Evolutionary conservation across 2,888 invertebrate genomes (phyloP), one percentile per base, ranked within the genome.

Genomic region (Odontocolon sp.): DNA sequence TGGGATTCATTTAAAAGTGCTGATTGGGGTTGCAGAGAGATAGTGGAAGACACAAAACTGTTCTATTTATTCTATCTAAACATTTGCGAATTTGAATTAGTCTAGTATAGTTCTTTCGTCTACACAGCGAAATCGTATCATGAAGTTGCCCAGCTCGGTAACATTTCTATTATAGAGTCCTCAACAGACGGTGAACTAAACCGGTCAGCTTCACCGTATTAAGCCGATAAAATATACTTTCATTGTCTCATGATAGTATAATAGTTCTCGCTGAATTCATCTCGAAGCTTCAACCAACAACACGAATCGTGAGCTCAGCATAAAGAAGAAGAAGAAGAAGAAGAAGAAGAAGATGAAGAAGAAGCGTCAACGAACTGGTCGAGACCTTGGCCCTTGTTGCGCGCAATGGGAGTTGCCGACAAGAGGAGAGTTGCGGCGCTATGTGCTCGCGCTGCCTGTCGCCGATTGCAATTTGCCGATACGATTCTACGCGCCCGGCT

Each of bases 391-490:
- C 76, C 70, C 76, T 71, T 63, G 68, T 68, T 68, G 61, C 26
- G 57, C 28, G 45, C 67, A 68, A 72, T 66, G 71, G 71, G 74
- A 74, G 66, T 66, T 59, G 28, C 56, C 70, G 54, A 23, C 61
- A 56, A 61, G 57, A 69, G 47, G 40, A 52, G 33, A 54, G 42
- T 57, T 50, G 57, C 57, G n/a, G 57, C 63, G 56, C 18, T 5
- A 8, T 4, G 14, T n/a, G n/a, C 38, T 50, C 52, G 14, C 54
- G 85, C 85, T 86, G 85, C 80, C 83, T 83, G 84, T 85, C 86
- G 84, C 84, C 88, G 88, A 88, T 88, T 86, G 88, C 87, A 88
- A 87, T 88, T 87, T 87, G 80, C 88, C 87, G 88, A 88, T 88
- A 88, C 86, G 83, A 88, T 87, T 87, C 86, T 87, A 82, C 85